Evolutionary conservation across 2,797 vertebrate species (phyloP), one percentile per base, ranked within the genome.

Genomic region (Phataginus tricuspis): DNA sequence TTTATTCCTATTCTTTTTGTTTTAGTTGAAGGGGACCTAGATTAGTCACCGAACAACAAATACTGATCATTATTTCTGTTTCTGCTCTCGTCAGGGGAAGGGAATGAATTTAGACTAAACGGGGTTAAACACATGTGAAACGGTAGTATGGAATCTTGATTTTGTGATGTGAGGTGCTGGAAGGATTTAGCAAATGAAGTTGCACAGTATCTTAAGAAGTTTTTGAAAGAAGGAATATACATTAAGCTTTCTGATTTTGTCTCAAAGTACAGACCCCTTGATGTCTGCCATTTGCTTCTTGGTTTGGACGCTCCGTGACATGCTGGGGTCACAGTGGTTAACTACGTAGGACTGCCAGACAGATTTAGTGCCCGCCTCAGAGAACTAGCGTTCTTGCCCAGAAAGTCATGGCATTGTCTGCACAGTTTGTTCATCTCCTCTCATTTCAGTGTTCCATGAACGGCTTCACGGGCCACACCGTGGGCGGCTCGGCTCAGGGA

Each of bases 401-500:
- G 55, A 27, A 80, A 66, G 31, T 31, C 31, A 10, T 29, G 31
- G 12, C 49, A 51, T 69, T n/a, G 0, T 29, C 19, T 45, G 25
- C 37, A 3, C 53, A 39, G 18, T 34, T 1, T 75, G 4, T 63
- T 80, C 13, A 59, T 71, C 42, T 85, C 2, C 2, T 4, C 11
- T 77, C 16, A 2, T 97, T 96, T 82, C 96, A 98, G 98, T 98
- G 37, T 96, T 88, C 94, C 34, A 23, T 84, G 25, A 90, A 97
- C 68, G 93, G 45, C 77, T 97, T 97, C 53, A 90, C 96, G 34
- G 78, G 84, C 6, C 96, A 98, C 7, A 7, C 49, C 0, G 77
- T 31, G 16, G 95, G 97, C 12, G 13, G 64, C 23, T 84, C 42
- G 15, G 97, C 98, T 79, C 98, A 97, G 71, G 98, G 97, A 53